Percentiles rank a stretch among this genome's conserved stretches.
These are phyloP conservation scores for Hydra vulgaris DNA, from an alignment of 30 jellyfish, hydroid and myxozoan genomes.

Conservation along the genomic window DNA sequence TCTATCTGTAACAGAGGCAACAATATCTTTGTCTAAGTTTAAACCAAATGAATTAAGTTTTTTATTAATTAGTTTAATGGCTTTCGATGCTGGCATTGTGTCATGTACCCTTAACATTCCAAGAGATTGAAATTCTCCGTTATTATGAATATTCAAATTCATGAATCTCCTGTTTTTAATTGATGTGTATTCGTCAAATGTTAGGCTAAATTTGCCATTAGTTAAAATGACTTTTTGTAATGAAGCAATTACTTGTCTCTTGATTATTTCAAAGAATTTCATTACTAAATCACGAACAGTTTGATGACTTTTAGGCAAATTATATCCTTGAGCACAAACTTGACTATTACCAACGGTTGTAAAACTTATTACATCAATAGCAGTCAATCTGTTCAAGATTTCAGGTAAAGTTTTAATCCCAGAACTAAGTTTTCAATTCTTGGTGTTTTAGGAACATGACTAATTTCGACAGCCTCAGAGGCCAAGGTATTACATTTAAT, in stretches of 20 bases:
- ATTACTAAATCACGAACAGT: background rate
- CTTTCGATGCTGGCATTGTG: too few relatives aligned
- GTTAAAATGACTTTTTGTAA: background rate
- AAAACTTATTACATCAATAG: background rate
- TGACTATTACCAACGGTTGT: background rate
- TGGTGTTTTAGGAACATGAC: background rate
- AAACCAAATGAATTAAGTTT: background rate
- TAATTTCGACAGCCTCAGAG: background rate
- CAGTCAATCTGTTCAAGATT: background rate
- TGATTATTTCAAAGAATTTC: background rate
- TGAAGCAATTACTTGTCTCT: background rate
- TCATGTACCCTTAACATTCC: too few relatives aligned
- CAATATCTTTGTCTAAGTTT: background rate
- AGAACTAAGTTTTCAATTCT: background rate
- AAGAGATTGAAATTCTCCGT: too few relatives aligned
- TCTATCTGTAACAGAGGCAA: background rate
- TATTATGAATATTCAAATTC: too few relatives aligned
- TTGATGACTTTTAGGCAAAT: background rate
- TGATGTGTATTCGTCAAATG: background rate
- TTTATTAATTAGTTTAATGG: too few relatives aligned
- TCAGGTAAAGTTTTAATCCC: background rate
- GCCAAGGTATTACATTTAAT: background rate
- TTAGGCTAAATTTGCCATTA: background rate
- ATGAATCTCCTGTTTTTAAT: too few relatives aligned
- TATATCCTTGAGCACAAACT: background rate